A percentile compares a stretch with the other conserved stretches of the same genome.
Evolutionary conservation across 2,888 invertebrate species (phyloP).

Genomic region (Tupiocoris notatus): DNA sequence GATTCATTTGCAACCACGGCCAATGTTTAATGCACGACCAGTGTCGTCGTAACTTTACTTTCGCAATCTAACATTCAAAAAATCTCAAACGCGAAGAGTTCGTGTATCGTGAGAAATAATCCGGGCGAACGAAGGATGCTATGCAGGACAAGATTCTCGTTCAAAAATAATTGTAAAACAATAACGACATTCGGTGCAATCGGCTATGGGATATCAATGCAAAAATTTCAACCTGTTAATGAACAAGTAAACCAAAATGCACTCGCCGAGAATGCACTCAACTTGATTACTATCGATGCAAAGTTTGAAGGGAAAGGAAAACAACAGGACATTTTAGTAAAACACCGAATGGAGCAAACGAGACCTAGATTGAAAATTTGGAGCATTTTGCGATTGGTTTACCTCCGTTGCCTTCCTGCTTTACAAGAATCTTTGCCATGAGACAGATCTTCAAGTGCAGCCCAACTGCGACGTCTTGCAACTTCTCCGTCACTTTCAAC

Average conservation of each 20-base stretch:
- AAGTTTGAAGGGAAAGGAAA: not conserved
- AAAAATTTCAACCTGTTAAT: conserved; percentile 20
- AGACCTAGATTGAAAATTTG: not conserved
- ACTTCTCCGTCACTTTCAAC: conserved; percentile 58
- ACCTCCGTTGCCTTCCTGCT: conserved; percentile 59
- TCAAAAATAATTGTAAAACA: not conserved
- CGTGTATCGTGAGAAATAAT: too few relatives aligned
- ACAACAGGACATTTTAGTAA: not conserved
- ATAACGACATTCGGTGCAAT: conserved; percentile 10
- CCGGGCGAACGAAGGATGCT: not conserved
- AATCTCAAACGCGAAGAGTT: too few relatives aligned
- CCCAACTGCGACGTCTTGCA: conserved; percentile 79
- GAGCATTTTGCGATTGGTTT: conserved; percentile 43
- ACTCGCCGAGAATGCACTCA: conserved; percentile 23
- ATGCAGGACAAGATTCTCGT: conserved; percentile 22
- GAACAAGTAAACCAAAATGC: conserved; percentile 11
- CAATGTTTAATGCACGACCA: too few relatives aligned
- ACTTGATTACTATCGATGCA: not conserved
- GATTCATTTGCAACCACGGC: too few relatives aligned
- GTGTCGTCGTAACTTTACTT: too few relatives aligned
- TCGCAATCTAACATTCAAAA: too few relatives aligned
- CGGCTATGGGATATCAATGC: conserved; percentile 27
- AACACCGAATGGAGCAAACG: conserved; percentile 15
- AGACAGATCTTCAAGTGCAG: conserved; percentile 73
- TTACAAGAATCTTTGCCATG: conserved; percentile 60